Conservation (phyloP, 2,888 invertebrate genomes). For the Mamestra brassicae region DNA sequence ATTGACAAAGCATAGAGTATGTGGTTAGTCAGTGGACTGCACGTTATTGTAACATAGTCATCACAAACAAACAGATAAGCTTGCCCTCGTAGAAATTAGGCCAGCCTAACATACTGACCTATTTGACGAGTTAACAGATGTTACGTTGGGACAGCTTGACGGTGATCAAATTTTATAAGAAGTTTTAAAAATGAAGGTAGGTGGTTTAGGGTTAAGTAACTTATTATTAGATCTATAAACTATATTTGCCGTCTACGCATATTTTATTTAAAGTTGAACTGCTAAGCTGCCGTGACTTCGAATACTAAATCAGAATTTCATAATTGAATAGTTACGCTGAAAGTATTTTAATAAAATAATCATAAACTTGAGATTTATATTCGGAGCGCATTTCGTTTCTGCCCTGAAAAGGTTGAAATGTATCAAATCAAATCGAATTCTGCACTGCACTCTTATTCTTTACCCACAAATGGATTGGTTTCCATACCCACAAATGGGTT, state of each 20-base stretch:
- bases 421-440: no score
- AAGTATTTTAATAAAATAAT: conserved; percentile 26
- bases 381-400: not conserved
- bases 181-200: not conserved
- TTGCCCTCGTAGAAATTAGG: conserved; percentile 18
- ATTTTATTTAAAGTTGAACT: conserved; percentile 1
- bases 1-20: not conserved
- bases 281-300: conserved; percentile 19
- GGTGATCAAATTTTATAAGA: not conserved
- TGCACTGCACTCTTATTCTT: not conserved
- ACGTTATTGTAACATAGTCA: not conserved
- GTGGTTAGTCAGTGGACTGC: not conserved
- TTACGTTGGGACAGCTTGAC: not conserved
- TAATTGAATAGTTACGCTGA: conserved; percentile 16
- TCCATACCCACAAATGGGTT: not conserved
- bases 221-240: conserved; percentile 25
- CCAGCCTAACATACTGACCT: conserved; percentile 16
- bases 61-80: conserved; percentile 9
- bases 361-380: conserved; percentile 29
- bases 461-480: not conserved
- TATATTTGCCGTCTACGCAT: not conserved
- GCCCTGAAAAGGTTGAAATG: not conserved
- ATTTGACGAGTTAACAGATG: conserved; percentile 16
- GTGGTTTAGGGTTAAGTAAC: not conserved
- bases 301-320: conserved; percentile 36